Conservation (phyloP, 2,888 invertebrate species). For the Ligdia adustata region DNA sequence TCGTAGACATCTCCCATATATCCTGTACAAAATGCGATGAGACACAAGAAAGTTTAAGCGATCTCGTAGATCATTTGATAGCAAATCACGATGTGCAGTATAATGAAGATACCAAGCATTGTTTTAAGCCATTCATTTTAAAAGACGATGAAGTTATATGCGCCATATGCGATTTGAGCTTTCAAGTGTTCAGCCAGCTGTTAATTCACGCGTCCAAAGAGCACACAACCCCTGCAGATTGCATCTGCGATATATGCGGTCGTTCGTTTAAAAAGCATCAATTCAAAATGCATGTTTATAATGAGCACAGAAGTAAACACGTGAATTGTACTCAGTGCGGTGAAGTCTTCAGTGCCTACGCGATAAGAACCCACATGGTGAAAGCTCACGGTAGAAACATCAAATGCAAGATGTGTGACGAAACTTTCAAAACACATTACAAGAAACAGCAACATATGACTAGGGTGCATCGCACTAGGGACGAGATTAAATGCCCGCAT, state of each 20-base stretch:
- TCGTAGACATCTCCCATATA: conserved; percentile 41
- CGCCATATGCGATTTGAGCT: conserved; percentile 7
- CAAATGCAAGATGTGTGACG: conserved; percentile 63
- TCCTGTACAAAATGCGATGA: conserved; percentile 39
- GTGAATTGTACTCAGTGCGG: conserved; percentile 27
- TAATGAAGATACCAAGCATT: conserved; percentile 23
- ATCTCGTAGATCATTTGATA: conserved; percentile 40
- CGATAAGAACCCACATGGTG: conserved; percentile 26
- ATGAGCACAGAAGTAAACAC: conserved; percentile 55
- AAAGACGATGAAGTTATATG: conserved; percentile 7
- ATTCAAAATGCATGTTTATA: conserved; percentile 23
- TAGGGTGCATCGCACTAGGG: conserved; percentile 45
- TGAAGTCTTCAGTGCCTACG: conserved; percentile 6
- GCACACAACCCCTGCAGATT: conserved; percentile 10
- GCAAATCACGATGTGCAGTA: conserved; percentile 33
- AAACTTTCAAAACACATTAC: conserved; percentile 54
- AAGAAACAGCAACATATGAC: conserved; percentile 53
- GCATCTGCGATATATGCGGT: conserved; percentile 31
- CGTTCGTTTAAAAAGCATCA: conserved; percentile 34
- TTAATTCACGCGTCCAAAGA: conserved; percentile 12
- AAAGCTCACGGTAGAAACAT: conserved; percentile 59
- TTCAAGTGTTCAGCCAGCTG: conserved; percentile 7
- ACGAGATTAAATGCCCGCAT: conserved; percentile 20
- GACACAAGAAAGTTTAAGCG: conserved; percentile 25
- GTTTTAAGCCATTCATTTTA: conserved; percentile 28